Percentiles rank a stretch among this genome's conserved stretches.
These are phyloP conservation scores for Melanostoma scalare DNA, from an alignment of 2,888 invertebrate species.

Conservation along the genomic window DNA sequence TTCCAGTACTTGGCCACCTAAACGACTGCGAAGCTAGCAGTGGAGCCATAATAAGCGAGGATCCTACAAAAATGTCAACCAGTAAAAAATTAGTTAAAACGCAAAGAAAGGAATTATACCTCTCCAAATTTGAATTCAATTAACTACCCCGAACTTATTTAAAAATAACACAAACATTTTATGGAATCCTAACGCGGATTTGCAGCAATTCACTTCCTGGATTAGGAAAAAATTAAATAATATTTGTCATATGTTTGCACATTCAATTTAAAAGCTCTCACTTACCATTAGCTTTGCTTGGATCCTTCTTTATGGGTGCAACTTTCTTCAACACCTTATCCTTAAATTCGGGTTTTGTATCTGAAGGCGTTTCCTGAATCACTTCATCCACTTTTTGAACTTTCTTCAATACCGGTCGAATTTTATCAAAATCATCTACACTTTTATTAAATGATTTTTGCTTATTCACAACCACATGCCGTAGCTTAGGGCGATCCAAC, in stretches of 20 bases:
- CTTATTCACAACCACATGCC: constrained; percentile 80
- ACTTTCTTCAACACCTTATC: constrained; percentile 81
- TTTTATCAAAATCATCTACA: constrained; percentile 79
- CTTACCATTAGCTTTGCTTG: constrained; percentile 80
- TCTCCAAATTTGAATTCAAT: no score
- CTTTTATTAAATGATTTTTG: constrained; percentile 80
- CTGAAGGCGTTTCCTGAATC: constrained; percentile 79
- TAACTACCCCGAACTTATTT: no score
- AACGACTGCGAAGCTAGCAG: no score
- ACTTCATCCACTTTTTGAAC: constrained; percentile 80
- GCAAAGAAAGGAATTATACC: no score
- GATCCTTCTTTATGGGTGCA: constrained; percentile 79
- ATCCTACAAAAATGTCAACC: no score
- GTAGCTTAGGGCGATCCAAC: constrained; percentile 80
- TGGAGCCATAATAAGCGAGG: no score
- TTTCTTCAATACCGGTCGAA: constrained; percentile 81
- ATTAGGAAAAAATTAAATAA: background rate
- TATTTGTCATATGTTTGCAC: background rate
- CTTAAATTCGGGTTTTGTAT: constrained; percentile 80
- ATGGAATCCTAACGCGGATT: no score
- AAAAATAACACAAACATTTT: no score
- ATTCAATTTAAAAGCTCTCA: constrained; percentile 44
- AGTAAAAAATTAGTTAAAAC: no score
- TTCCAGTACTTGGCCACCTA: no score
- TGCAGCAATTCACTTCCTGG: no score